These are phyloP conservation scores for Bombus confusus DNA, from an alignment of 1,140 invertebrate genomes.

Conservation along the genomic window DNA sequence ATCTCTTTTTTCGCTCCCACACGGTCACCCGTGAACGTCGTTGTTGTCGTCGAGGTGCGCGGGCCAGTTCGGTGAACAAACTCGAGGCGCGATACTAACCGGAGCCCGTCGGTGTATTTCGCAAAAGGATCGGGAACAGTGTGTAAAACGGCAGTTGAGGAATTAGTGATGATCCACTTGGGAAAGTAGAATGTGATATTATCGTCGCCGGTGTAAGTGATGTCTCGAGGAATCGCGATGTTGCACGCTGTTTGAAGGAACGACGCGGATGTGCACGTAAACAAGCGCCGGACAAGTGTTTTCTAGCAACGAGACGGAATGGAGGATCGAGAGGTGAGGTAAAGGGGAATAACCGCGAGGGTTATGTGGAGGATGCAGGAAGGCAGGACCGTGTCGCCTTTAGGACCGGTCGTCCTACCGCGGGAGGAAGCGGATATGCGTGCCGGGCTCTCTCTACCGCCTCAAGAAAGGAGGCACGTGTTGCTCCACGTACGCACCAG, in stretches of 20 bases:
- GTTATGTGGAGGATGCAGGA: slow-evolving; percentile 80
- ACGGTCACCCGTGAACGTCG: background rate
- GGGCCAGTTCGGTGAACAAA: slow-evolving; percentile 13
- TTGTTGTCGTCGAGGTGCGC: background rate
- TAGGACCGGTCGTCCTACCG: slow-evolving; percentile 72
- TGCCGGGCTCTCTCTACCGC: slow-evolving; percentile 57
- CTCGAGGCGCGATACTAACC: background rate
- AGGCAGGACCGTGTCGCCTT: slow-evolving; percentile 76
- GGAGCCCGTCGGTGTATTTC: background rate
- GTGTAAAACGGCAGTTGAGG: background rate
- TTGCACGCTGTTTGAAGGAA: background rate
- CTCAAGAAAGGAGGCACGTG: slow-evolving; percentile 71
- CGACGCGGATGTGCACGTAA: background rate
- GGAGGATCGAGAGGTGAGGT: slow-evolving; percentile 53
- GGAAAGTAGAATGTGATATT: background rate
- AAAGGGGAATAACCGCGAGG: slow-evolving; percentile 46
- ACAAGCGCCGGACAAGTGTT: background rate
- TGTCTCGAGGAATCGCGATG: background rate
- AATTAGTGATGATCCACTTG: slow-evolving; percentile 32
- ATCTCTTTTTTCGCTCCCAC: background rate
- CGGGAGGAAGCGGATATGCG: slow-evolving; percentile 74
- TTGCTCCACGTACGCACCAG: slow-evolving; percentile 75
- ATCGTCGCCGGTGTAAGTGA: slow-evolving; percentile 18
- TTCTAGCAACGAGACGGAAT: slow-evolving; percentile 1
- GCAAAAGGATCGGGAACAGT: background rate